Base-by-base conservation (phyloP, 2,888 invertebrate species). In the Amaurobius ferox region DNA sequence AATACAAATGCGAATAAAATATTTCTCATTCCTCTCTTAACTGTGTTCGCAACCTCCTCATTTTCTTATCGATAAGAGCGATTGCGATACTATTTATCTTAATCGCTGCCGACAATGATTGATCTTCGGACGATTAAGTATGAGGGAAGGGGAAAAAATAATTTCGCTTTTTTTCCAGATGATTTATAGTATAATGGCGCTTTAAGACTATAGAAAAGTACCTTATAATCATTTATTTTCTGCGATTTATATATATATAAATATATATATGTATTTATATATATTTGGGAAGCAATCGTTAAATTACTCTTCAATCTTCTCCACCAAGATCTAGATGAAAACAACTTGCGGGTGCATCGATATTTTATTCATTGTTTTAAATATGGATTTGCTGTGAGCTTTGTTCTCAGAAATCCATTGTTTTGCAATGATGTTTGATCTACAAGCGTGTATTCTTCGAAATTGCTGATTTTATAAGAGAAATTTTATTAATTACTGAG, bases 1-100 rank as follows among this genome's bases (percentile, higher is more conserved):
- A 55, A 55, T 55, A 55, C 23, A 55, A 55, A 66, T 35, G 66
- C 29, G 62, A 44, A 76, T 76, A 66, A 64, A 66, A 72, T 72
- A 79, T 79, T 66, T 72, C 48, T 48, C 28, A 44, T 35, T 79
- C 40, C 26, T 30, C 61, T 28, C 35, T 30, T 71, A 28, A 23
- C 29, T 48, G 55, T 71, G 30, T 44, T 13, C 23, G 32, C 62
- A 35, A 39, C 62, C 70, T 71, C 28, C 72, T 29, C 55, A 72
- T 77, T 77, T 72, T 77, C 77, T 72, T 72, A 85, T 85, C 66
- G 66, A 66, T 72, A 71, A 29, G 66, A 77, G 35, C 68, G 70
- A 83, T 83, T 71, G 76, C 71, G 39, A 77, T 72, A 72, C 77
- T 72, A 85, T 85, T 85, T 77, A 85, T 85, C 83, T 78, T 85